These are phyloP conservation scores for Spisula subtruncata DNA, from an alignment of 2,888 invertebrate species.

Conservation along the genomic window DNA sequence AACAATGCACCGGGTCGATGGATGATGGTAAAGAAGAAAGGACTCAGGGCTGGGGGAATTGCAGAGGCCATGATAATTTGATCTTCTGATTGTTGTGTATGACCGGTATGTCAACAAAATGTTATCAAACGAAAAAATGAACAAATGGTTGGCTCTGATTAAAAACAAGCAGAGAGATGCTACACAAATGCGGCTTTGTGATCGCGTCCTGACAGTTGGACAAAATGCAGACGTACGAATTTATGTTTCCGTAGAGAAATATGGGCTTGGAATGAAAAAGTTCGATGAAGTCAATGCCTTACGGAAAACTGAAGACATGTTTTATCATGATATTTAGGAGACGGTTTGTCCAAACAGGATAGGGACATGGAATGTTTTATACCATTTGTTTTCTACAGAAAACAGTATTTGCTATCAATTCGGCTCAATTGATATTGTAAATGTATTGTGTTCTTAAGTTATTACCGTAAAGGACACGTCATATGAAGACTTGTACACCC, in stretches of 20 bases:
- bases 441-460: no score
- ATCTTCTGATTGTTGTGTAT: constrained; percentile 53
- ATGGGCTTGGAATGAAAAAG: constrained; percentile 22
- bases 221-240: constrained; percentile 59
- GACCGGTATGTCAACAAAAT: constrained; percentile 55
- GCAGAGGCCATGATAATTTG: constrained; percentile 56
- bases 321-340: background rate
- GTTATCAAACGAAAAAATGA: constrained; percentile 49
- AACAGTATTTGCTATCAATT: no score
- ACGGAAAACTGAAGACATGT: background rate
- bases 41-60: constrained; percentile 40
- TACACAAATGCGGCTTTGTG: constrained; percentile 22
- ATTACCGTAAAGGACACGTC: no score
- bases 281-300: background rate
- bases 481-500: no score
- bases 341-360: background rate
- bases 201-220: constrained; percentile 58
- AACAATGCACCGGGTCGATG: constrained; percentile 63
- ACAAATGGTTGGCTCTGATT: constrained; percentile 55
- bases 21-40: constrained; percentile 53
- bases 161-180: constrained; percentile 49
- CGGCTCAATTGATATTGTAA: no score
- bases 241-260: constrained; percentile 53
- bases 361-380: background rate
- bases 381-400: no score